These are phyloP conservation scores for Lamellibrachia satsuma DNA, from an alignment of 2,888 invertebrate genomes.

Conservation along the genomic window DNA sequence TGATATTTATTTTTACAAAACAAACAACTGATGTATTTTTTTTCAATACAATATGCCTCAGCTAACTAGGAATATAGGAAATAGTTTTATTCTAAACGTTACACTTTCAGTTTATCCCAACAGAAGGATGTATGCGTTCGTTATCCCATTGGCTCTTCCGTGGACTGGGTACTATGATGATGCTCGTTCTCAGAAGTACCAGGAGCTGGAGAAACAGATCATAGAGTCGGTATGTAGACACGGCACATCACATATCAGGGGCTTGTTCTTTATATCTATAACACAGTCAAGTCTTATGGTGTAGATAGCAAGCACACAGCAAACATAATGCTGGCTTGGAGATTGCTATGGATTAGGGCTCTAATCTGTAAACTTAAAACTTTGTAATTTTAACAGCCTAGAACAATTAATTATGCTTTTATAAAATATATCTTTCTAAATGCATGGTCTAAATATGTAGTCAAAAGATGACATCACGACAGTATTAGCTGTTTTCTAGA, in stretches of 20 bases:
- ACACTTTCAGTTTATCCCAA: background rate
- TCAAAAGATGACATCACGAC: background rate
- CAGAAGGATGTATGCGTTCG: background rate
- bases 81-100: background rate
- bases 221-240: background rate
- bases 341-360: background rate
- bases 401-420: background rate
- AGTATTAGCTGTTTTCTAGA: background rate
- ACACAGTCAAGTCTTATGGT: too few species aligned
- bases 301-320: background rate
- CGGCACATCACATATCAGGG: background rate
- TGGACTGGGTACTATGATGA: background rate
- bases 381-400: background rate
- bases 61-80: too few species aligned
- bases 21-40: too few species aligned
- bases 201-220: background rate
- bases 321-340: background rate
- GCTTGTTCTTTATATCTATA: background rate
- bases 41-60: too few species aligned
- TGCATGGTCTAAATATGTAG: background rate
- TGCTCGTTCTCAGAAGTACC: background rate
- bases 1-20: too few species aligned
- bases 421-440: background rate
- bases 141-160: background rate
- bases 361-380: background rate